Percentiles rank a stretch among this genome's conserved stretches.
phyloP scores from a whole-genome alignment of 2,888 invertebrate species.

The Melangyna quadrimaculata region DNA sequence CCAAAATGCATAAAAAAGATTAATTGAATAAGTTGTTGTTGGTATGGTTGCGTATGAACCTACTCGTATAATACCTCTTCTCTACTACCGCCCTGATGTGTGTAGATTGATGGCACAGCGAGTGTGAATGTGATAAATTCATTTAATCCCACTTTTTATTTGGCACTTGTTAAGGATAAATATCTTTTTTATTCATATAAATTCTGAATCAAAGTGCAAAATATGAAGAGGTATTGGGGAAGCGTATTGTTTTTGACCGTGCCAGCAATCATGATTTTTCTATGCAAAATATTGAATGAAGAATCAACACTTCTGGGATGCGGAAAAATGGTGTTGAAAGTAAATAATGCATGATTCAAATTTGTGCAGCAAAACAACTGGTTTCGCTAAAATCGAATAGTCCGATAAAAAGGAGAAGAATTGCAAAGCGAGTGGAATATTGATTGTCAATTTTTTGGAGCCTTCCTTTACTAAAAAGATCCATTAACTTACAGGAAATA shows the following conservation, averaged over 20 bases:
- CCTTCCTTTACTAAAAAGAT: neutral
- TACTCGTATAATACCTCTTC: no score
- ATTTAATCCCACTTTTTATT: conserved; percentile 15
- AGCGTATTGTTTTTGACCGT: neutral
- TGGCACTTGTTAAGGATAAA: conserved; percentile 9
- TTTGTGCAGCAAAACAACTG: no score
- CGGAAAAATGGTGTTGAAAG: no score
- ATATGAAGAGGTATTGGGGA: neutral
- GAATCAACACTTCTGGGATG: neutral
- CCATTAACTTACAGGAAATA: neutral
- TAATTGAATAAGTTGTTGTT: conserved; percentile 34
- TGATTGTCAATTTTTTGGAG: no score
- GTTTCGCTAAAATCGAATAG: no score
- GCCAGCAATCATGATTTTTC: neutral
- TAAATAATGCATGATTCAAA: no score
- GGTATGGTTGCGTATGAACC: no score
- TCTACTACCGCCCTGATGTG: neutral
- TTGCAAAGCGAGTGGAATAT: no score
- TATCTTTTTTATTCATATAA: conserved; percentile 12
- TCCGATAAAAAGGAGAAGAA: no score
- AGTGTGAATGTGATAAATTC: conserved; percentile 29
- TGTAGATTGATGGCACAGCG: conserved; percentile 34
- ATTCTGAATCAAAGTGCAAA: neutral
- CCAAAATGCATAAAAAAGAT: conserved; percentile 57
- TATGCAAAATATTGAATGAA: neutral